Conservation (phyloP, 2,888 invertebrate species). For the Hydrotaea diabolus region DNA sequence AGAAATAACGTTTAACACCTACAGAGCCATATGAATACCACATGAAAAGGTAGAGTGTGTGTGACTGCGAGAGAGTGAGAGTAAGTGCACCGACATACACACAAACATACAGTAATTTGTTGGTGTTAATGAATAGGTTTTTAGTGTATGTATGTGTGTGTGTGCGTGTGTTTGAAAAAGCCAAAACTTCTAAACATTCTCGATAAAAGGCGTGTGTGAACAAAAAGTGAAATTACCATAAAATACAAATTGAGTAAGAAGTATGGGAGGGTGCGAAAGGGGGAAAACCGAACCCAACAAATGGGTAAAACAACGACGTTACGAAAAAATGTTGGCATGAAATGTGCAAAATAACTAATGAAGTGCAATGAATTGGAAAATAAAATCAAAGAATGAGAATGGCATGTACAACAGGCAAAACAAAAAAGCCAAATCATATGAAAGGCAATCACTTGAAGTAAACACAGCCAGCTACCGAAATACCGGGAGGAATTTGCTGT, state of each 20-base stretch:
- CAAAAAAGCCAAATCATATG: background rate
- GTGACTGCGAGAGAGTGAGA: background rate
- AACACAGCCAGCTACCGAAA: background rate
- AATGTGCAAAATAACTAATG: constrained; percentile 54
- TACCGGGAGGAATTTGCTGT: background rate
- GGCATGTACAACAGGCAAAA: background rate
- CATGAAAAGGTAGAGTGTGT: background rate
- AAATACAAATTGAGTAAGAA: background rate
- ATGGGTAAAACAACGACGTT: background rate
- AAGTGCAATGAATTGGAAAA: constrained; percentile 63
- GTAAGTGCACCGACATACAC: background rate
- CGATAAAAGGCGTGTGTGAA: constrained; percentile 4
- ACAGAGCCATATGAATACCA: constrained; percentile 18
- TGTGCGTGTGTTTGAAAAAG: background rate
- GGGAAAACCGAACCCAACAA: constrained; percentile 21
- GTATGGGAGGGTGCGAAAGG: constrained; percentile 37
- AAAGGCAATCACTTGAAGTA: constrained; percentile 31
- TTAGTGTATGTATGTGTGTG: background rate
- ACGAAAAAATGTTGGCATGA: constrained; percentile 36
- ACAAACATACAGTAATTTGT: too few relatives aligned
- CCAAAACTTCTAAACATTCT: background rate
- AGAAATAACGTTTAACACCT: constrained; percentile 42
- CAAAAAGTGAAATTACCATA: background rate
- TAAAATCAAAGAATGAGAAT: constrained; percentile 40
- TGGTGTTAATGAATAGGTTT: too few relatives aligned